phyloP scores from a whole-genome alignment of 2,113 vertebrate genomes.

The Centrocercus urophasianus region DNA sequence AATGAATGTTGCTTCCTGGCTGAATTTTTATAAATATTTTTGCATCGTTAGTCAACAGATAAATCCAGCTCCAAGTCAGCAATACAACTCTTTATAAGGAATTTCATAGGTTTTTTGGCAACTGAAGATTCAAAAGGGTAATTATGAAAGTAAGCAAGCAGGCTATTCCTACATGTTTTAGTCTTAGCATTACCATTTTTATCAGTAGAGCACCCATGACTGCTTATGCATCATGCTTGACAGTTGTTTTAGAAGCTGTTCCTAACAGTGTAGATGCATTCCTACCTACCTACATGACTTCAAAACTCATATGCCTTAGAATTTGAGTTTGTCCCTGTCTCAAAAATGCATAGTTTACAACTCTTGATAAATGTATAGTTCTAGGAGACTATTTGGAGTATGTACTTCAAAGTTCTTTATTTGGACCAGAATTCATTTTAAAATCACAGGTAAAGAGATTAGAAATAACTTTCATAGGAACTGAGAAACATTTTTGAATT shows the following conservation, averaged over 20 bases:
- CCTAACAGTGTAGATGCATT: background rate
- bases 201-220: accelerated
- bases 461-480: background rate
- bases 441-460: background rate
- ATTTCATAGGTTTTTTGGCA: background rate
- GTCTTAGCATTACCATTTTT: accelerated
- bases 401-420: background rate
- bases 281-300: background rate
- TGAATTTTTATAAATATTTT: background rate
- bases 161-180: background rate
- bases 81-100: accelerated
- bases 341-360: background rate
- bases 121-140: background rate
- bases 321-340: background rate
- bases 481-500: background rate
- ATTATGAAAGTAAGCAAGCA: background rate
- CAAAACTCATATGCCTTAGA: background rate
- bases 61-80: background rate
- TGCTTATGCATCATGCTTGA: background rate
- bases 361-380: background rate
- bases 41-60: background rate
- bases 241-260: background rate
- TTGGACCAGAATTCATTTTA: background rate
- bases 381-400: background rate
- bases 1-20: background rate